These are phyloP conservation scores for Tenthredo amoena DNA, from an alignment of 2,888 invertebrate genomes.

Conservation along the genomic window DNA sequence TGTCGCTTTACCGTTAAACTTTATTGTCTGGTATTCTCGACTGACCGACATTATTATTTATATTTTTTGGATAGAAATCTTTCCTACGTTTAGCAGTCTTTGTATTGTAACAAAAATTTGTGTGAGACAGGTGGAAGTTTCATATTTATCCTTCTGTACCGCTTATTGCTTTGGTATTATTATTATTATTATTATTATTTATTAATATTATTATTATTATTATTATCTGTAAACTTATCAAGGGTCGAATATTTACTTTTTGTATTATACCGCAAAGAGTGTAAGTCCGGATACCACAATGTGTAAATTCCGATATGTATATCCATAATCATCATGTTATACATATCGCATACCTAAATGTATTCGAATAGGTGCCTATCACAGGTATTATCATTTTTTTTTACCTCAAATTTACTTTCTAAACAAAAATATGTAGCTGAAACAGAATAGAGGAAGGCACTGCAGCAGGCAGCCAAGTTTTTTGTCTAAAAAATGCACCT, in stretches of 20 bases:
- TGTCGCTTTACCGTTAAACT: neutral
- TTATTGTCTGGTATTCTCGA: neutral
- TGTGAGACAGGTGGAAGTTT: conserved; percentile 42
- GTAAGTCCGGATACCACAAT: conserved; percentile 6
- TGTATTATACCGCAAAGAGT: neutral
- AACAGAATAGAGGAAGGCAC: conserved; percentile 25
- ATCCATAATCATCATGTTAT: neutral
- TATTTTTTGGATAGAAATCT: neutral
- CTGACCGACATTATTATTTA: neutral
- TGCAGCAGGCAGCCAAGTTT: conserved; percentile 27
- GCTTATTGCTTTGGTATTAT: conserved; percentile 22
- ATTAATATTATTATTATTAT: conserved; percentile 26
- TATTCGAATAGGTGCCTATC: neutral
- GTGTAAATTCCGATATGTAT: neutral
- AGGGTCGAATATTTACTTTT: neutral
- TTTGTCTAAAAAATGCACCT: neutral
- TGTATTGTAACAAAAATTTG: conserved; percentile 1
- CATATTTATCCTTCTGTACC: neutral
- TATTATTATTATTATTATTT: neutral
- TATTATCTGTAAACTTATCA: conserved; percentile 6
- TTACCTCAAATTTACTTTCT: neutral
- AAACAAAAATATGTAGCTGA: neutral
- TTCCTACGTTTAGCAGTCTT: neutral
- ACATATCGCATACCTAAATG: neutral
- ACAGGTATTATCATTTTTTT: neutral